A percentile compares a stretch with the other conserved stretches of the same genome.
These are phyloP conservation scores for Aphis gossypii DNA, from an alignment of 1,140 invertebrate species.

Conservation along the genomic window DNA sequence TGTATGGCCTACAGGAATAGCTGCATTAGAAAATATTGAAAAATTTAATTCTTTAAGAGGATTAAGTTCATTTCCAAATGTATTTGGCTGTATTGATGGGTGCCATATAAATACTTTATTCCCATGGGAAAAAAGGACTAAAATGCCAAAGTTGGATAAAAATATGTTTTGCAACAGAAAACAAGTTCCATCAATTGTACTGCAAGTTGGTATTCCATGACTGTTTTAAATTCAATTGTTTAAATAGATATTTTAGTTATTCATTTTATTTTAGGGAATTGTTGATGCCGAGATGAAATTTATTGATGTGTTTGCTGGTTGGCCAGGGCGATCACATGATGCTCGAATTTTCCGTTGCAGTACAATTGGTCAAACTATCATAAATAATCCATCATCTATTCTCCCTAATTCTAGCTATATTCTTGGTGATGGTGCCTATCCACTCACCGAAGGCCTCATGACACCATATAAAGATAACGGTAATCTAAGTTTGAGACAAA, in stretches of 20 bases:
- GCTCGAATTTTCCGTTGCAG: neutral
- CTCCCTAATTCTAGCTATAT: neutral
- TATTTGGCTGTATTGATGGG: neutral
- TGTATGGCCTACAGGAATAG: neutral
- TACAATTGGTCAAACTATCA: neutral
- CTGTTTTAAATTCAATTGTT: neutral
- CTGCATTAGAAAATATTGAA: neutral
- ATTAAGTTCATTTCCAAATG: neutral
- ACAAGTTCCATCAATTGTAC: too few relatives aligned
- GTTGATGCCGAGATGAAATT: neutral
- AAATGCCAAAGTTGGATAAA: neutral
- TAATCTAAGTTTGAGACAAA: neutral
- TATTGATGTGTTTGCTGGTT: conserved; percentile 30
- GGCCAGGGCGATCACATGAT: neutral
- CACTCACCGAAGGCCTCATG: neutral
- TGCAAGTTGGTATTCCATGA: neutral
- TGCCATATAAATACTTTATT: neutral
- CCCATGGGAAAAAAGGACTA: neutral
- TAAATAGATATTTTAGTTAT: neutral
- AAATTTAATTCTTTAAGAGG: neutral
- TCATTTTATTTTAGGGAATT: conserved; percentile 17
- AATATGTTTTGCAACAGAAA: neutral
- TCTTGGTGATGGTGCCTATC: conserved; percentile 27
- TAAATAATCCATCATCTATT: neutral
- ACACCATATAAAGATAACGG: conserved; percentile 17